Evolutionary conservation across 1,140 invertebrate species (phyloP).

Genomic region (Papilio polytes): DNA sequence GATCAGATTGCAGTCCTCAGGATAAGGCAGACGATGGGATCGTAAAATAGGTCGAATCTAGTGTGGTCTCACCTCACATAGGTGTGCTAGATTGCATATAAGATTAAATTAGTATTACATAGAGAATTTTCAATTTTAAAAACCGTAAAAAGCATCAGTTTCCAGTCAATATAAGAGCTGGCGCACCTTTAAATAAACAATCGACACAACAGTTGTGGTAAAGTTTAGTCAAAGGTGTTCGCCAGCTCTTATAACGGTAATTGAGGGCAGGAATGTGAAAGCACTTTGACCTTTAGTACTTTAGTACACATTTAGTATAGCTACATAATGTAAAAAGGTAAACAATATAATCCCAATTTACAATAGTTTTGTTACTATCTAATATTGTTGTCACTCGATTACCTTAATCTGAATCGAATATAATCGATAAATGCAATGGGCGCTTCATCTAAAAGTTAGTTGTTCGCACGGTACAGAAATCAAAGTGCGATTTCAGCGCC

Average conservation of each 20-base stretch:
- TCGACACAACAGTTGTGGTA: no score
- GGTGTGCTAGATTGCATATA: not conserved
- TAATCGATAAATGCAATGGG: not conserved
- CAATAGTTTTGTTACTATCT: no score
- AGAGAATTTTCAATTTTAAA: not conserved
- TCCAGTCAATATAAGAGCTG: not conserved
- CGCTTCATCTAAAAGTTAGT: not conserved
- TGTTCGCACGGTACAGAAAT: slow-evolving; percentile 7
- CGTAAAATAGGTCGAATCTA: slow-evolving; percentile 32
- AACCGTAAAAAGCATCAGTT: not conserved
- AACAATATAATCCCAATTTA: no score
- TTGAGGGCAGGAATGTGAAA: no score
- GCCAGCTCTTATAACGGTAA: no score
- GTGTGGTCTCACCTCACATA: slow-evolving; percentile 15
- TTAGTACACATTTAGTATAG: no score
- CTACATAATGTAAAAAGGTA: no score
- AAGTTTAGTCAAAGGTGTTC: not conserved
- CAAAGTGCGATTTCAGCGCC: slow-evolving; percentile 1
- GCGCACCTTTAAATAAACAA: no score
- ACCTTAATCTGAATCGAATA: no score
- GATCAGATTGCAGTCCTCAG: slow-evolving; percentile 37
- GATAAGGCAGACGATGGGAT: slow-evolving; percentile 19
- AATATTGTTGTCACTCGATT: not conserved
- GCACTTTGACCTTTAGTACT: no score
- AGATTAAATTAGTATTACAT: not conserved